A percentile compares a stretch with the other conserved stretches of the same genome.
Conservation (phyloP, 2,797 vertebrate species). For the Rhincodon typus region DNA sequence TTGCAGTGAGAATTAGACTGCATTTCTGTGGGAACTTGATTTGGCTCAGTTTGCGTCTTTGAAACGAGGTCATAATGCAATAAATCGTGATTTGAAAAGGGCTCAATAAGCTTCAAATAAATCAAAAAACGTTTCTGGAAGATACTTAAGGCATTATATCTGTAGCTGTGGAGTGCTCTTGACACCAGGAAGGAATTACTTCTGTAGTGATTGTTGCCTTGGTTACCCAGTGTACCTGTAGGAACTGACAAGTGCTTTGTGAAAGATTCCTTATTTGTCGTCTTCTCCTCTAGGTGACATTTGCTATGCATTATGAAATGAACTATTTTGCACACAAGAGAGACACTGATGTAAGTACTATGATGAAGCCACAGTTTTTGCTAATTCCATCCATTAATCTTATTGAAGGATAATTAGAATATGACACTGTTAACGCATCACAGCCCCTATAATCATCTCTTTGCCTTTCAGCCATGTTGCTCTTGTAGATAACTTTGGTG, state of each 20-base stretch:
- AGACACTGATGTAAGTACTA: conserved; percentile 46
- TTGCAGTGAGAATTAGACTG: no score
- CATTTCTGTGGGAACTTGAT: no score
- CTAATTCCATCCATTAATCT: background rate
- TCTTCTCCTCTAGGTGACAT: conserved; percentile 43
- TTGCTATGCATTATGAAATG: conserved; percentile 44
- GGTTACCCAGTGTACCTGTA: background rate
- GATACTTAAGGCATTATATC: background rate
- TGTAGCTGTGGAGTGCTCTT: background rate
- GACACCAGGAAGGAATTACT: background rate
- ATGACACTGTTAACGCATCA: background rate
- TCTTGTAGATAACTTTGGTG: no score
- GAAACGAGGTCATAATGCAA: background rate
- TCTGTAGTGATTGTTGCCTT: background rate
- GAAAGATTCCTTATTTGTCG: conserved; percentile 9
- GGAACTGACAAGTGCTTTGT: background rate
- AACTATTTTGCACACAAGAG: conserved; percentile 40
- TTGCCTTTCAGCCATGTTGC: background rate
- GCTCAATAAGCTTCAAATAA: background rate
- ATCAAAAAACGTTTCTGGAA: background rate
- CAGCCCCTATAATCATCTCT: background rate
- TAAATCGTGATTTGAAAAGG: background rate
- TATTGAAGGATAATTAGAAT: background rate
- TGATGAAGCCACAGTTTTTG: no score
- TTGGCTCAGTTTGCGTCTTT: background rate